These are phyloP conservation scores for Drosophila repletoides DNA, from an alignment of 1,140 invertebrate species.

Conservation along the genomic window DNA sequence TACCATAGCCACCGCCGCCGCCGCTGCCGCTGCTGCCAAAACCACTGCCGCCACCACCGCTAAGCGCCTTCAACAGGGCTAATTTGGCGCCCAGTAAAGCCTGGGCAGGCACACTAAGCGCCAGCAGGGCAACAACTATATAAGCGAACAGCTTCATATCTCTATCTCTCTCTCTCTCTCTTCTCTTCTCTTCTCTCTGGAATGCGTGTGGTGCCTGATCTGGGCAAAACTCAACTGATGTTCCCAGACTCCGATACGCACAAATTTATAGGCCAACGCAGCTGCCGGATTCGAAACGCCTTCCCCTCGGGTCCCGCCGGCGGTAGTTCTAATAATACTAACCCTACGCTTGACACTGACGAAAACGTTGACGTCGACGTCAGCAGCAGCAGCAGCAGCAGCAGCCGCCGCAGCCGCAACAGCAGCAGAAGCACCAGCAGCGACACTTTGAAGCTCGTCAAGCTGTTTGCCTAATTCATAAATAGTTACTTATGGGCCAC, in stretches of 20 bases:
- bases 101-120: constrained; percentile 50
- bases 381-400: neutral
- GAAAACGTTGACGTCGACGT: neutral
- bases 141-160: constrained; percentile 63
- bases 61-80: constrained; percentile 59
- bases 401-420: neutral
- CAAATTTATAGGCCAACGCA: constrained; percentile 73
- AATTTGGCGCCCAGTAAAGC: constrained; percentile 70
- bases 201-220: constrained; percentile 41
- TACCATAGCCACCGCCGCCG: constrained; percentile 6
- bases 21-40: constrained; percentile 21
- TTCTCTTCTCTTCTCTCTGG: neutral
- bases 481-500: constrained; percentile 70
- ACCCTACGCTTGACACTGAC: constrained; percentile 24
- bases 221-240: constrained; percentile 77
- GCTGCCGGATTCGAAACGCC: constrained; percentile 8
- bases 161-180: neutral
- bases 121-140: constrained; percentile 57
- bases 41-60: constrained; percentile 40
- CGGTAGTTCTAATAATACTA: constrained; percentile 59
- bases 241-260: constrained; percentile 47
- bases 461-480: constrained; percentile 77
- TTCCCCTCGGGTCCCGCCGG: too few relatives aligned
- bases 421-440: neutral
- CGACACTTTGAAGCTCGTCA: constrained; percentile 27